phyloP scores from a whole-genome alignment of 1,140 invertebrate genomes.

The Diprion similis region DNA sequence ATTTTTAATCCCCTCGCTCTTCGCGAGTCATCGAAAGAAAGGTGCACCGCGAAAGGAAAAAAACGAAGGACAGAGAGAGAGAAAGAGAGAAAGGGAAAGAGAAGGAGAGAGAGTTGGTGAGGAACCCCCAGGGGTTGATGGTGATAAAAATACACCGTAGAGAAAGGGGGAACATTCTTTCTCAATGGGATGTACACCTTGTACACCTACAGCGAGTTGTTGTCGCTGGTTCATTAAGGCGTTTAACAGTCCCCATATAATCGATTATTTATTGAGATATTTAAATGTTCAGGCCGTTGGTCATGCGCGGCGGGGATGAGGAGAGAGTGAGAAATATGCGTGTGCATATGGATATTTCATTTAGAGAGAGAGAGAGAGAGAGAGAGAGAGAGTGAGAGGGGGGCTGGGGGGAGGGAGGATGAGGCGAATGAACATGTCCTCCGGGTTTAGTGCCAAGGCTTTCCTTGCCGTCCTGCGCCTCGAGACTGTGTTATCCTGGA shows the following conservation, averaged over 20 bases:
- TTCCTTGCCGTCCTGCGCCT: not conserved
- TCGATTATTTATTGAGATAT: slow-evolving; percentile 54
- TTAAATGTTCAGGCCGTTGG: slow-evolving; percentile 37
- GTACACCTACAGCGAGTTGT: not conserved
- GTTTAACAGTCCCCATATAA: slow-evolving; percentile 48
- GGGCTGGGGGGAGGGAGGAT: not conserved
- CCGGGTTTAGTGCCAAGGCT: slow-evolving; percentile 37
- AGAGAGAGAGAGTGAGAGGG: not conserved
- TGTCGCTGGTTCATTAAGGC: slow-evolving; percentile 45
- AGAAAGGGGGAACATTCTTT: too few species aligned
- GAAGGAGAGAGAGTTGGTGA: not conserved
- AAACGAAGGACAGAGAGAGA: not conserved
- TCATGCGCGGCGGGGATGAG: slow-evolving; percentile 21
- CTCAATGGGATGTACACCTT: too few species aligned
- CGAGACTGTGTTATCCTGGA: slow-evolving; percentile 33
- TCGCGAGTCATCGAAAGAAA: slow-evolving; percentile 30
- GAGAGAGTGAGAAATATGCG: slow-evolving; percentile 24
- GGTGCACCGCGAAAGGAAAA: slow-evolving; percentile 3
- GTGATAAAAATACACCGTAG: too few species aligned
- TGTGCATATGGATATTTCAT: slow-evolving; percentile 42
- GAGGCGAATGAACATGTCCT: slow-evolving; percentile 43
- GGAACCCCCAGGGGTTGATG: not conserved
- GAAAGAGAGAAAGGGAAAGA: not conserved
- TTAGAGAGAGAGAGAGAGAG: slow-evolving; percentile 27
- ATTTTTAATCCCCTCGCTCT: slow-evolving; percentile 26